Evolutionary conservation across 2,888 invertebrate species (phyloP).

Genomic region (Peribatodes rhomboidaria): DNA sequence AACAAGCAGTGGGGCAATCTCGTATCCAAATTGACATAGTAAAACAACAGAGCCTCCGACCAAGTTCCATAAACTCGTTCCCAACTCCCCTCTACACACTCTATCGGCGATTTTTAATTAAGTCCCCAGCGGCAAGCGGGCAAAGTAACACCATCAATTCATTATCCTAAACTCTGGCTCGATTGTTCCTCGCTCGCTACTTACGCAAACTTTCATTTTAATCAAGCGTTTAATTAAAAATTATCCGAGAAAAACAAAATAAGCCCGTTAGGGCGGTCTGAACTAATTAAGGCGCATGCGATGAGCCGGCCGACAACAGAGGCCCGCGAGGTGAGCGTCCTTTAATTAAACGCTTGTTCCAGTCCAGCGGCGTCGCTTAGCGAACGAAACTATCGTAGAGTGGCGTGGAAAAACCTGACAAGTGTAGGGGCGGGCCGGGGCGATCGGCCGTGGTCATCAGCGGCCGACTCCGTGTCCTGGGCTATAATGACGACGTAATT

Average conservation of each 20-base stretch:
- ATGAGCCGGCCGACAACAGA: slow-evolving; percentile 78
- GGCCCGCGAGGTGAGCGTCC: slow-evolving; percentile 80
- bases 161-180: slow-evolving; percentile 86
- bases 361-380: slow-evolving; percentile 75
- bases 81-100: slow-evolving; percentile 84
- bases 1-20: slow-evolving; percentile 67
- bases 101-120: slow-evolving; percentile 87
- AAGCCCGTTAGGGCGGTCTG: slow-evolving; percentile 85
- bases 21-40: slow-evolving; percentile 86
- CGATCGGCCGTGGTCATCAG: slow-evolving; percentile 41
- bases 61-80: slow-evolving; percentile 85
- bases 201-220: slow-evolving; percentile 87
- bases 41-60: slow-evolving; percentile 82
- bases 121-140: slow-evolving; percentile 83
- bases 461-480: slow-evolving; percentile 19
- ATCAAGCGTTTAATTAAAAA: slow-evolving; percentile 87
- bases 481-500: slow-evolving; percentile 54
- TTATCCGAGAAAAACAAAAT: slow-evolving; percentile 87
- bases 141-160: slow-evolving; percentile 87
- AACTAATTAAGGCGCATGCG: slow-evolving; percentile 85
- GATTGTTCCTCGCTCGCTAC: slow-evolving; percentile 86
- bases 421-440: slow-evolving; percentile 60
- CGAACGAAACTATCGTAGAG: slow-evolving; percentile 65
- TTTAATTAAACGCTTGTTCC: slow-evolving; percentile 82
- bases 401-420: slow-evolving; percentile 70